A percentile compares a stretch with the other conserved stretches of the same genome.
Conservation (phyloP, 2,888 invertebrate species). For the Dryadula phaetusa region DNA sequence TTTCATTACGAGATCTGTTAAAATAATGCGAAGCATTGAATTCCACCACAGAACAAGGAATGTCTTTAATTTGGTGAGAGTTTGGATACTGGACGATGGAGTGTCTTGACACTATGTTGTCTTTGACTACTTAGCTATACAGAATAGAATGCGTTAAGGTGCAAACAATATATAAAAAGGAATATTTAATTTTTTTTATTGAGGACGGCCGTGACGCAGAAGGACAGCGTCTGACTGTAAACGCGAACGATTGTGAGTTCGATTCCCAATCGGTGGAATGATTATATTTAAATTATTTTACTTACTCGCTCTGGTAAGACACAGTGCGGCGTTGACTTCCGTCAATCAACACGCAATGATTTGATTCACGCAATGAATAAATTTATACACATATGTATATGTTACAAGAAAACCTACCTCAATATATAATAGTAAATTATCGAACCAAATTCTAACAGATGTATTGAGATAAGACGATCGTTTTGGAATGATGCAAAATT, state of each 20-base stretch:
- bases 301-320: background rate
- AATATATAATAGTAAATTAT: background rate
- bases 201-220: too few species aligned
- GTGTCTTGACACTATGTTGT: too few species aligned
- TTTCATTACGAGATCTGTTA: too few species aligned
- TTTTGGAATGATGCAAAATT: conserved; percentile 28
- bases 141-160: too few species aligned
- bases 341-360: background rate
- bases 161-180: background rate
- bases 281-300: background rate
- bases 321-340: background rate
- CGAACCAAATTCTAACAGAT: background rate
- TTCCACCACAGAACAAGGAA: too few species aligned
- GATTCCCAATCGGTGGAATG: background rate
- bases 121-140: too few species aligned
- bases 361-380: too few species aligned
- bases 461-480: conserved; percentile 26
- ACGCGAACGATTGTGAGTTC: background rate
- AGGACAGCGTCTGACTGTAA: background rate
- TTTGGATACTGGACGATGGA: too few species aligned
- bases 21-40: too few species aligned
- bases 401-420: background rate
- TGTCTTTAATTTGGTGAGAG: too few species aligned
- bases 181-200: background rate
- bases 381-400: too few species aligned